Evolutionary conservation across 2,797 vertebrate genomes (phyloP).

Genomic region (Sebastes cheni): DNA sequence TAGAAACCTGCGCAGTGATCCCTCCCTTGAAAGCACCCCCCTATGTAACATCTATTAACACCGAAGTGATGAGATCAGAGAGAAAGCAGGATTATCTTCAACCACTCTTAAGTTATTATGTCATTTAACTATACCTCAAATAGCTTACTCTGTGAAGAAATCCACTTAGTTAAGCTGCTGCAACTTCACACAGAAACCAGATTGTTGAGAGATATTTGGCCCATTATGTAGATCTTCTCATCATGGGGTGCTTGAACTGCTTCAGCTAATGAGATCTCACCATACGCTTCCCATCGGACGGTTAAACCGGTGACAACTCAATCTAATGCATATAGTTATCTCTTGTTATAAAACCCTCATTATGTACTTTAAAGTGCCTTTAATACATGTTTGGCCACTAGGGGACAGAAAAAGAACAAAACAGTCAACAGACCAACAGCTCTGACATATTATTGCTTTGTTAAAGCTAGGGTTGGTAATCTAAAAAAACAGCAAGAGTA

Average conservation of each 20-base stretch:
- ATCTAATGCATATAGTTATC: not conserved
- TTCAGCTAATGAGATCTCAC: not conserved
- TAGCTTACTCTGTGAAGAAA: not conserved
- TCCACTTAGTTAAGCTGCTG: not conserved
- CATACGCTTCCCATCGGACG: not conserved
- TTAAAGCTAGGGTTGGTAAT: not conserved
- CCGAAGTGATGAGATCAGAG: constrained; percentile 68
- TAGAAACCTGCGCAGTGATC: constrained; percentile 77
- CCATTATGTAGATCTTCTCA: not conserved
- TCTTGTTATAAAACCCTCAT: not conserved
- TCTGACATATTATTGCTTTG: not conserved
- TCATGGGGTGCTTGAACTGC: not conserved
- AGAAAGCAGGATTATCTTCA: constrained; percentile 56
- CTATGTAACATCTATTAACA: constrained; percentile 81
- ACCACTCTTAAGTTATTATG: constrained; percentile 16
- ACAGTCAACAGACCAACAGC: no score
- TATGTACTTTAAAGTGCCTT: not conserved
- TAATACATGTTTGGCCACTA: not conserved
- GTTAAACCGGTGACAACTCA: not conserved
- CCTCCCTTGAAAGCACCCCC: constrained; percentile 77
- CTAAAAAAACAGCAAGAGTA: not conserved
- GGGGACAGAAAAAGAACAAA: not conserved
- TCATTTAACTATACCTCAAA: constrained; percentile 10
- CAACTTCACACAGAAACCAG: not conserved
- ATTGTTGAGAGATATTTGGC: not conserved